A percentile compares a stretch with the other conserved stretches of the same genome.
Conservation (phyloP, 2,113 vertebrate genomes). For the Himantopus leucocephalus region DNA sequence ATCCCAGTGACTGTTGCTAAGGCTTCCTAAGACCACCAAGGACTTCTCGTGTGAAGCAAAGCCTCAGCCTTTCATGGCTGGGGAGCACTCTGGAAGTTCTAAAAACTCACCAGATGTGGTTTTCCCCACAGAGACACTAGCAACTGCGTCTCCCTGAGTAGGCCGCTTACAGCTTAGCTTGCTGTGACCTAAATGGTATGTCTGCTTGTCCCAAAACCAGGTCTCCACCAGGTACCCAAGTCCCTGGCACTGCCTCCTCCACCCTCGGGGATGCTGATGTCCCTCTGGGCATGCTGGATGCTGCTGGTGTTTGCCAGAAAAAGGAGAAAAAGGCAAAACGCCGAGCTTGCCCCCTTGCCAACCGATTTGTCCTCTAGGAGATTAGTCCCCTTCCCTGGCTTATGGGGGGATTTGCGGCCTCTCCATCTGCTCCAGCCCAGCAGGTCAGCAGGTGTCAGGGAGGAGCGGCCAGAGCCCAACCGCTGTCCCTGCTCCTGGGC, state of each 20-base stretch:
- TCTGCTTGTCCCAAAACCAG: neutral
- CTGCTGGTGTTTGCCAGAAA: neutral
- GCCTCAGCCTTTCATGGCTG: fast-evolving
- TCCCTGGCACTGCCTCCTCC: fast-evolving
- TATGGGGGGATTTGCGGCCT: neutral
- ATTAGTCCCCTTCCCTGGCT: conserved; percentile 37
- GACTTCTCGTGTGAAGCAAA: neutral
- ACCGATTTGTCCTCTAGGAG: neutral
- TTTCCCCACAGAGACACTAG: neutral
- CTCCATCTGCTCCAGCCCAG: conserved; percentile 17
- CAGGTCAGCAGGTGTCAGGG: neutral
- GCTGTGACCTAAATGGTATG: neutral
- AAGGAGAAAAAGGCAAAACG: neutral
- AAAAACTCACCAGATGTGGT: neutral
- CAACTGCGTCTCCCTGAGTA: neutral
- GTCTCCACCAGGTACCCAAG: neutral
- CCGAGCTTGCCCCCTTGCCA: neutral
- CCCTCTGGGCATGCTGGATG: neutral
- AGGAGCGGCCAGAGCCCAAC: neutral
- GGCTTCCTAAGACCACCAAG: neutral
- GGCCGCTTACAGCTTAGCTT: neutral
- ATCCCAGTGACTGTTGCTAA: neutral
- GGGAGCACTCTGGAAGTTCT: neutral
- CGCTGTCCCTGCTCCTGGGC: neutral
- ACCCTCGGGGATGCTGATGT: fast-evolving